Conservation (phyloP, 2,888 invertebrate genomes). For the Rhaphigaster nebulosa region DNA sequence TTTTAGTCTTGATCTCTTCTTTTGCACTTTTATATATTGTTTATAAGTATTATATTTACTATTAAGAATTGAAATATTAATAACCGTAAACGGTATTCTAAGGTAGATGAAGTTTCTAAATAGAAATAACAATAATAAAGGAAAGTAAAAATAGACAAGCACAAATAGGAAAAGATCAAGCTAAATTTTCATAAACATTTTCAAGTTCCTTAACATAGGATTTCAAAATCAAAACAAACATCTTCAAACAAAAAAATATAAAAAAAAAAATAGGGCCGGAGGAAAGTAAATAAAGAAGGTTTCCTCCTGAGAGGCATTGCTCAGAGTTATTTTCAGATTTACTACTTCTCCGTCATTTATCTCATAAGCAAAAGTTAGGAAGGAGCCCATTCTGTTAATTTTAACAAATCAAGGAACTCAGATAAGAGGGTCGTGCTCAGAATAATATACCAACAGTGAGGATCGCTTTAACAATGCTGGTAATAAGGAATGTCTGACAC, state of each 20-base stretch:
- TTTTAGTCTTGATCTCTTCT: no score
- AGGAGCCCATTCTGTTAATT: not conserved
- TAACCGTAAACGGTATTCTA: no score
- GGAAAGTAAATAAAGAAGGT: not conserved
- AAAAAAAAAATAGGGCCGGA: not conserved
- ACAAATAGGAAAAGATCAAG: not conserved
- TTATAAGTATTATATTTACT: no score
- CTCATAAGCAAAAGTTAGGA: not conserved
- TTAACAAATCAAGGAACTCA: not conserved
- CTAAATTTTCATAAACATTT: not conserved
- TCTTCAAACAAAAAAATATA: not conserved
- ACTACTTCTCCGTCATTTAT: not conserved
- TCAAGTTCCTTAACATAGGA: not conserved
- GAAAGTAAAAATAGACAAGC: not conserved
- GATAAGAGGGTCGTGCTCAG: not conserved
- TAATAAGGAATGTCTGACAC: not conserved
- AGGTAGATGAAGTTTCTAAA: not conserved
- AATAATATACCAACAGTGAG: not conserved
- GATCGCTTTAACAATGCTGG: not conserved
- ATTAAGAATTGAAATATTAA: no score
- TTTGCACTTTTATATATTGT: no score
- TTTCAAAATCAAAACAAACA: not conserved
- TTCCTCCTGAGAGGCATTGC: not conserved
- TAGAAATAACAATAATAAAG: not conserved
- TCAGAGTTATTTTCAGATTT: constrained; percentile 26